Percentiles rank a stretch among this genome's conserved stretches.
These are phyloP conservation scores for Archivesica marissinica DNA, from an alignment of 1,140 invertebrate species.

Conservation along the genomic window DNA sequence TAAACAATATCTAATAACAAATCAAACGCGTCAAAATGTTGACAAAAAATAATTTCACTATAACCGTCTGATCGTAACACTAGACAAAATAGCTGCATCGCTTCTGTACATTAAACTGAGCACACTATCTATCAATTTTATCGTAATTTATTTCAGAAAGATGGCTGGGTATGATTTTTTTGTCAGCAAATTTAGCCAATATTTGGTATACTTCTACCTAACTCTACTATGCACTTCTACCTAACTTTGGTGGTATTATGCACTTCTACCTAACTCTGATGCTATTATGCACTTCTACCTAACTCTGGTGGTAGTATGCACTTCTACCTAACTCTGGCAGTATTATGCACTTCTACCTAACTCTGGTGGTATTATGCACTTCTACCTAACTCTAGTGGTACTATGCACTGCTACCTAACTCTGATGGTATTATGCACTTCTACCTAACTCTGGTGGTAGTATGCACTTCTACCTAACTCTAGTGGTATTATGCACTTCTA, in stretches of 20 bases:
- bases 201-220: slow-evolving; percentile 12
- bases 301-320: no score
- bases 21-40: not conserved
- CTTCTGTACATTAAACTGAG: not conserved
- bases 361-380: no score
- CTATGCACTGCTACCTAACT: no score
- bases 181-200: slow-evolving; percentile 52
- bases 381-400: slow-evolving; percentile 1
- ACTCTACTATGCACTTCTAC: not conserved
- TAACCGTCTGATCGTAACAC: not conserved
- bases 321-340: not conserved
- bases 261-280: no score
- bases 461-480: no score
- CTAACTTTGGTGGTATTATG: slow-evolving; percentile 8
- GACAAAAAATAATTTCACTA: not conserved
- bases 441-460: slow-evolving; percentile 7
- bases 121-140: slow-evolving; percentile 58
- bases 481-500: no score
- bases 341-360: no score
- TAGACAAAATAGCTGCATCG: slow-evolving; percentile 49
- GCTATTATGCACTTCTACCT: no score
- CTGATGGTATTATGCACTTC: no score
- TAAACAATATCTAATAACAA: not conserved
- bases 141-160: slow-evolving; percentile 45
- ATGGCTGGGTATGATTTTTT: slow-evolving; percentile 7